Percentiles rank a stretch among this genome's conserved stretches.
phyloP scores from a whole-genome alignment of 2,888 invertebrate species.

The Tinea pellionella region DNA sequence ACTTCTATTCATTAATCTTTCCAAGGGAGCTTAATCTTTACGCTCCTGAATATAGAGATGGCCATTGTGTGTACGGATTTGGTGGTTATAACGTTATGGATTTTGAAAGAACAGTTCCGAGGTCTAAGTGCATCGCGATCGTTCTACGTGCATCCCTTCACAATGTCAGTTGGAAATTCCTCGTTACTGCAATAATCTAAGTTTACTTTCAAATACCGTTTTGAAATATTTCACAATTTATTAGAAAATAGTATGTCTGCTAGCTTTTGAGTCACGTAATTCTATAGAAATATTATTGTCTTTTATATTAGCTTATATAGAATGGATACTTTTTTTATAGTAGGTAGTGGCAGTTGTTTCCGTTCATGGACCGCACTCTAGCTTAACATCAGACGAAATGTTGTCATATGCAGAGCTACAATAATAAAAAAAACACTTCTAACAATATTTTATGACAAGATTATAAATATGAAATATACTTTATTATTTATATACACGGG shows the following conservation, averaged over 20 bases:
- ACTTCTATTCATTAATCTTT: not conserved
- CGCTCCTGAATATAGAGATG: not conserved
- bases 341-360: too few species aligned
- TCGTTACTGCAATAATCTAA: slow-evolving; percentile 63
- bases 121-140: slow-evolving; percentile 61
- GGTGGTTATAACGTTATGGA: not conserved
- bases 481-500: not conserved
- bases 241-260: slow-evolving; percentile 17
- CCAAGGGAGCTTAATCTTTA: not conserved
- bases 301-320: too few species aligned
- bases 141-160: slow-evolving; percentile 57
- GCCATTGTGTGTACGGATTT: not conserved
- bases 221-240: slow-evolving; percentile 52
- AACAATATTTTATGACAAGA: not conserved
- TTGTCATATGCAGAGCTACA: too few species aligned
- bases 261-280: slow-evolving; percentile 9
- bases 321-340: too few species aligned
- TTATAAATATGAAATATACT: not conserved
- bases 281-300: not conserved
- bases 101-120: slow-evolving; percentile 15
- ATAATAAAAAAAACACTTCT: too few species aligned
- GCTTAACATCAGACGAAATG: too few species aligned
- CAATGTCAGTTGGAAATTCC: slow-evolving; percentile 62
- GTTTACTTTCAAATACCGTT: slow-evolving; percentile 42
- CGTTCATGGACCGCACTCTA: too few species aligned